These are phyloP conservation scores for Mimas tiliae DNA, from an alignment of 2,888 invertebrate species.

Conservation along the genomic window DNA sequence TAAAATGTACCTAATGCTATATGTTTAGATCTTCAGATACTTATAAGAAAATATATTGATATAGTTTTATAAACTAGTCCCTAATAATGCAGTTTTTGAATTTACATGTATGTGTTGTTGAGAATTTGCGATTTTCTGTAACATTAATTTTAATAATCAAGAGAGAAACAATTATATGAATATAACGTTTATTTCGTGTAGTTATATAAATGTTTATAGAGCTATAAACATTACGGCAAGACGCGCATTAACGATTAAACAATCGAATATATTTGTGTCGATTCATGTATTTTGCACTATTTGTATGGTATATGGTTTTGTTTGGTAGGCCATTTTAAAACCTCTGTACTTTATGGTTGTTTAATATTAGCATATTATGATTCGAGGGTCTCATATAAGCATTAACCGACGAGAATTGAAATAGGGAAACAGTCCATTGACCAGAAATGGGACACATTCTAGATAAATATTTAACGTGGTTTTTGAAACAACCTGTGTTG, in stretches of 20 bases:
- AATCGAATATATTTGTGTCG: neutral
- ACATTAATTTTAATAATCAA: slow-evolving; percentile 1
- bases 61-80: slow-evolving; percentile 24
- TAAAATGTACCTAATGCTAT: slow-evolving; percentile 14
- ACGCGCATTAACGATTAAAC: neutral
- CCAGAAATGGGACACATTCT: too few species aligned
- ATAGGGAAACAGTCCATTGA: too few species aligned
- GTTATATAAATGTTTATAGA: neutral
- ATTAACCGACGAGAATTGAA: too few species aligned
- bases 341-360: too few species aligned
- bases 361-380: too few species aligned
- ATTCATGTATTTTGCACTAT: neutral
- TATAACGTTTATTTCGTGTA: slow-evolving; percentile 1
- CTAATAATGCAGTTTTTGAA: slow-evolving; percentile 6
- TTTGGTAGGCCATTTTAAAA: too few species aligned
- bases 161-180: neutral
- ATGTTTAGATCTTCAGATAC: slow-evolving; percentile 19
- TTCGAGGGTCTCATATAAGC: too few species aligned
- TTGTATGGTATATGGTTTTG: too few species aligned
- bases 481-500: too few species aligned
- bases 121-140: neutral
- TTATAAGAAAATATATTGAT: slow-evolving; percentile 19
- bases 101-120: slow-evolving; percentile 15
- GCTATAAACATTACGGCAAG: neutral
- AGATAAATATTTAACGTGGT: too few species aligned